Base-by-base conservation (phyloP, 2,888 invertebrate genomes). In the Cecidostiba fungosa region DNA sequence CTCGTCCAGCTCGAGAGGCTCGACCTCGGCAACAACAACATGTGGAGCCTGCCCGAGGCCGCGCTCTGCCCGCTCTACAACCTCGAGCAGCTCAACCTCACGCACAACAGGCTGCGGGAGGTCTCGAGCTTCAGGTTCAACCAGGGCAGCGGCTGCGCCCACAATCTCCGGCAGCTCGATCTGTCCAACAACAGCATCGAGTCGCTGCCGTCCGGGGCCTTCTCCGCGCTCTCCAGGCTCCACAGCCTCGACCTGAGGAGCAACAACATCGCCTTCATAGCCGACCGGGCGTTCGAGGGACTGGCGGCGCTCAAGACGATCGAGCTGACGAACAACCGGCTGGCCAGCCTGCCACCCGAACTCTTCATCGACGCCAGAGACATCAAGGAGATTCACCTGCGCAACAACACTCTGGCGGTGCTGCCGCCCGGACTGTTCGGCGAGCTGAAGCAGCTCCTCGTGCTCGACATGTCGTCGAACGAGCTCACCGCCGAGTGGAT, bases 401-500 rank as follows among this genome's bases (percentile, higher is more conserved):
- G 96, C 91, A 97, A 97, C 92, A 98, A 98, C 93, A 96, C 96
- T 59, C 95, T 98, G 86, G 96, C 96, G 90, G 97, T 97, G 23
- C 94, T 97, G 54, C 97, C 97, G 76, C 97, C 97, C 14, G 97
- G 97, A 36, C 94, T 97, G 85, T 97, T 98, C 91, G 95, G 96
- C 90, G 97, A 97, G 90, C 94, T 97, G 83, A 95, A 95, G 81
- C 96, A 97, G 93, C 94, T 98, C 78, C 94, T 97, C 78, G 96
- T 97, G 87, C 94, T 97, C 87, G 97, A 97, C 93, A 94, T 97
- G 90, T 96, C 97, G 43, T 95, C 95, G 89, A 97, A 97, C 92
- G 97, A 97, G 93, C 94, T 98, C 87, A 96, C 97, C 3, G 96
- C 96, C 76, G 97, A 97, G 91, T 97, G 97, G 97, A 96, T 97